Evolutionary conservation across 1,140 invertebrate genomes (phyloP), one percentile per base, ranked within the genome.

Genomic region (Temnothorax curvispinosus): DNA sequence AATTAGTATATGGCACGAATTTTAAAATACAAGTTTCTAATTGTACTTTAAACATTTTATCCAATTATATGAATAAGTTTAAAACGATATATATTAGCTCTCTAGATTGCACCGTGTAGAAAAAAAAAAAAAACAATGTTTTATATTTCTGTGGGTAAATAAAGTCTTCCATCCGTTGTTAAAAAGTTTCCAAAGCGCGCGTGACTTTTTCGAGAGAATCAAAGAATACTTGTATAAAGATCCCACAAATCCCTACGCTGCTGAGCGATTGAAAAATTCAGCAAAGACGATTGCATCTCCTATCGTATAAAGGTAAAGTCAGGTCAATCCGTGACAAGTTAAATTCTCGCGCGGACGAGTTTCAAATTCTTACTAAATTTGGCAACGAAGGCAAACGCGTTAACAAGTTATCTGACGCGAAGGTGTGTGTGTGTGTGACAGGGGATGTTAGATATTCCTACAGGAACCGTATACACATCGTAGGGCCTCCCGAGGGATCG

Each of bases 271-370:
- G 35, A 47, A 41, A 71, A 15, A 2, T 56, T 54, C 13, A 15
- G 15, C 18, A 80, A n/a, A 56, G n/a, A 32, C 15, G 21, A 69
- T 41, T 56, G 35, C 35, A 21, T 81, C 1, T 35, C 3, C 47
- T 0, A 32, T 54, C 62, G 27, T 67, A 65, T 67, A 65, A 80
- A 21, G n/a, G 64, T 54, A 69, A 52, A 69, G 32, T 65, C 2
- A 80, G 38, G 21, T 69, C 47, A 13, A 15, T 15, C 4, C 13
- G 13, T 44, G n/a, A 47, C n/a, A 18, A 35, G 21, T 41, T 69
- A 54, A 2, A 54, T 27, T 80, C 18, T 41, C n/a, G 13, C 27
- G 35, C 8, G 13, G 54, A 67, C 11, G 4, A 69, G 47, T 15
- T 41, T 69, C 11, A 35, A 32, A 11, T 80, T 69, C 13, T 80